phyloP scores from a whole-genome alignment of 64 coral and sea anemone species.

The Dendrophyllia cribrosa region DNA sequence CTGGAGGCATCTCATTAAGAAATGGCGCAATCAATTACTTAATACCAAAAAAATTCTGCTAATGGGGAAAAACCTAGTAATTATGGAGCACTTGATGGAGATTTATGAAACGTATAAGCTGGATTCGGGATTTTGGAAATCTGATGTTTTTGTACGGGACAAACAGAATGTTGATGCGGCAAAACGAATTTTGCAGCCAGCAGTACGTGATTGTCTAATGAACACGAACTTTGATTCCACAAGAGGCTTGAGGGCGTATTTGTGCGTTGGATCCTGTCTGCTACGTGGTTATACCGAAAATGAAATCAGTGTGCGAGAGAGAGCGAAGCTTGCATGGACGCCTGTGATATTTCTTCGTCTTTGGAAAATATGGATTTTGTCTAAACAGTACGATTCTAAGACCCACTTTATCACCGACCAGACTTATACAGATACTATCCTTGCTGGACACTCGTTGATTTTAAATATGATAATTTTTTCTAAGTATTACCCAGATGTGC shows the following conservation, averaged over 20 bases:
- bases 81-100: slow-evolving; percentile 56
- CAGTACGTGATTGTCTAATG: slow-evolving; percentile 36
- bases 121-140: slow-evolving; percentile 51
- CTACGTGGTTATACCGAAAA: slow-evolving; percentile 11
- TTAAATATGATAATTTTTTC: no score
- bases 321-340: slow-evolving; percentile 33
- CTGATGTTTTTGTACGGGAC: slow-evolving; percentile 57
- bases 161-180: slow-evolving; percentile 74
- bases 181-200: neutral
- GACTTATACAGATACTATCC: neutral
- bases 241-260: slow-evolving; percentile 15
- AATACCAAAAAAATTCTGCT: slow-evolving; percentile 39
- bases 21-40: slow-evolving; percentile 65
- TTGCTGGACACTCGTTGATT: neutral
- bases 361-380: neutral
- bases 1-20: slow-evolving; percentile 65
- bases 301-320: slow-evolving; percentile 21
- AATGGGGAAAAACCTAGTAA: slow-evolving; percentile 31
- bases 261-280: slow-evolving; percentile 21
- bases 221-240: neutral
- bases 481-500: no score
- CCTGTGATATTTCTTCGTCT: neutral
- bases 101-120: slow-evolving; percentile 53
- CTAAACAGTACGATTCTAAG: neutral
- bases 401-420: neutral